These are phyloP conservation scores for Rhegmatorhina hoffmannsi DNA, from an alignment of 2,113 vertebrate species.

Conservation along the genomic window DNA sequence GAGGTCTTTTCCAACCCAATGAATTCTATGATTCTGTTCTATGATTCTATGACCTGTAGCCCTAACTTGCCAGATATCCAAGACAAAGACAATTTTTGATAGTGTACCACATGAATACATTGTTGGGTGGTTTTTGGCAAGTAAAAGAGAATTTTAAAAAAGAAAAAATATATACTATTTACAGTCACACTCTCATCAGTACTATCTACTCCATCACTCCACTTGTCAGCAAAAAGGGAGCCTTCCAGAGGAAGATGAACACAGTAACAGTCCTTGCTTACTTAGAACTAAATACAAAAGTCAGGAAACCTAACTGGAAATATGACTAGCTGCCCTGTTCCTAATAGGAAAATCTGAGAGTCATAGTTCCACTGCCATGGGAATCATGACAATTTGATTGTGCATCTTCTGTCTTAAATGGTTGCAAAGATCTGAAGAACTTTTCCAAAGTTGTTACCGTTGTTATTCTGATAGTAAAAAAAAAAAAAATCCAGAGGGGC, in stretches of 20 bases:
- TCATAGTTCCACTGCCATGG: not conserved
- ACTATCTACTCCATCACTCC: not conserved
- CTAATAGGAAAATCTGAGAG: not conserved
- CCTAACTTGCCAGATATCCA: not conserved
- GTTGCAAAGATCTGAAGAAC: not conserved
- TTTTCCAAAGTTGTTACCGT: not conserved
- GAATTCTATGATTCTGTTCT: no score
- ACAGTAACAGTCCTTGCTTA: not conserved
- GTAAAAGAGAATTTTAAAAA: not conserved
- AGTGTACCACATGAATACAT: not conserved
- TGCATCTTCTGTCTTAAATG: not conserved
- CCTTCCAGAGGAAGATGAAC: not conserved
- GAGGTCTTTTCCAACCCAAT: no score
- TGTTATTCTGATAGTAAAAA: not conserved
- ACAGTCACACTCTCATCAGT: not conserved
- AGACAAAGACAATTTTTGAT: not conserved
- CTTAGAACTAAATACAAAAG: not conserved
- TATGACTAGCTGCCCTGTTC: not conserved
- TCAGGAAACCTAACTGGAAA: not conserved
- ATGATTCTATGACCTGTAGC: not conserved
- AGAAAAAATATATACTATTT: not conserved
- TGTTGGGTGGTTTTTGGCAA: not conserved
- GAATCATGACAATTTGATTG: not conserved
- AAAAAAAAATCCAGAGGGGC: not conserved
- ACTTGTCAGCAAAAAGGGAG: accelerated